Base-by-base conservation (phyloP, 2,888 invertebrate species). In the Autographa pulchrina region DNA sequence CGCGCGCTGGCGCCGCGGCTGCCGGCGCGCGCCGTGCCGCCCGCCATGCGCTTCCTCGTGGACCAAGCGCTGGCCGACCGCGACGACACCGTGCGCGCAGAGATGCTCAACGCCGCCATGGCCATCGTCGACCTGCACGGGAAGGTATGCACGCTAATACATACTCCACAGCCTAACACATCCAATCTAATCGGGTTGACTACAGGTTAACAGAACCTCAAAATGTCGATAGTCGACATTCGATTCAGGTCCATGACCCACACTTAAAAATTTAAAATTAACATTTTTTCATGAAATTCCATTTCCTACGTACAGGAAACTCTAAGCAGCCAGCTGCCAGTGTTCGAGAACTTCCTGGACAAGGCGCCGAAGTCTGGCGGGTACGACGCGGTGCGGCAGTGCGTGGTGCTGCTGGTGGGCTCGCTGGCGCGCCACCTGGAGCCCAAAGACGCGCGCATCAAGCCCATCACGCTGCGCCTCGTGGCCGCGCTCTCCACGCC, bases 321-420 rank as follows among this genome's bases (percentile, higher is more conserved):
- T 0, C 96, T 97, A 16, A 96, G 97, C 85, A 97, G 97, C 72
- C 96, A 99, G 81, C 95, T 99, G 80, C 98, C 99, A 0, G 98
- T 99, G 31, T 99, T 99, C 93, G 99, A 99, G 92, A 97, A 98
- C 77, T 99, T 99, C 92, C 96, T 99, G 92, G 98, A 98, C 91
- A 98, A 98, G 89, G 99, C 99, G 0, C 99, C 99, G 0, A 98
- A 98, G 90, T 98, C 98, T 0, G 98, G 98, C 48, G 97, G 97
- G 73, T 98, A 97, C 90, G 99, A 99, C 94, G 97, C 98, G 16
- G 98, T 99, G 66, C 97, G 99, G 25, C 99, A 99, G 92, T 98
- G 99, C 75, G 99, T 99, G 68, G 99, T 99, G 68, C 98, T 99
- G 89, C 96, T 99, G 68, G 99, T 99, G 98, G 99, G 99, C 6